Evolutionary conservation across 2,113 vertebrate genomes (phyloP).

Genomic region (sheep (Ovis aries)): DNA sequence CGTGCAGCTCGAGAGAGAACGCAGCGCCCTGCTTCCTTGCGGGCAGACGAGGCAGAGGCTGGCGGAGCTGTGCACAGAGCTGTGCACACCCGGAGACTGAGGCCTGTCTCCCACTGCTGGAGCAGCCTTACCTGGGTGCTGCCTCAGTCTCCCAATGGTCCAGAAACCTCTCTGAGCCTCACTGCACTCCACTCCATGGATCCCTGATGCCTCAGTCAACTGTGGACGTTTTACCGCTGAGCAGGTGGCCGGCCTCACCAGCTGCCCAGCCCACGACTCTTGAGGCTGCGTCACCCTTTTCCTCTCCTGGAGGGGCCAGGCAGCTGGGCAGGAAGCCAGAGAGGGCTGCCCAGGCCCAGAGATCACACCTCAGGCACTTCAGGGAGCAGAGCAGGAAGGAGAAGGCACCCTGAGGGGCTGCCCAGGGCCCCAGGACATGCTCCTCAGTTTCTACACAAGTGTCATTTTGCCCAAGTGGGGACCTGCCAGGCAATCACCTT

Average conservation of each 20-base stretch:
- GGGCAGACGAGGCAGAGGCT: not conserved
- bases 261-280: not conserved
- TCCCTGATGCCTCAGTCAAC: fast-evolving
- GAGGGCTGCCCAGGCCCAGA: not conserved
- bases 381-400: not conserved
- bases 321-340: not conserved
- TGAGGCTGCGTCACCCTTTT: not conserved
- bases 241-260: not conserved
- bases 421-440: not conserved
- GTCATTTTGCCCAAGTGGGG: not conserved
- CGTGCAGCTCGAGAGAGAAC: not conserved
- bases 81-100: not conserved
- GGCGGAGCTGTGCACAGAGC: fast-evolving
- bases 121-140: not conserved
- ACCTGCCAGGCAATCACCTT: not conserved
- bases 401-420: not conserved
- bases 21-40: not conserved
- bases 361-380: not conserved
- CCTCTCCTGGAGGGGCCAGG: not conserved
- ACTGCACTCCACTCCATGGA: no score
- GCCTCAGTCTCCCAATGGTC: not conserved
- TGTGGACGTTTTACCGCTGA: not conserved
- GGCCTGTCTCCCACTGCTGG: not conserved
- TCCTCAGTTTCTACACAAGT: not conserved
- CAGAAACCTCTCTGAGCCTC: not conserved